Percentiles rank a stretch among this genome's conserved stretches.
phyloP scores from a whole-genome alignment of 2,888 invertebrate genomes.

The Hirudinaria manillensis region DNA sequence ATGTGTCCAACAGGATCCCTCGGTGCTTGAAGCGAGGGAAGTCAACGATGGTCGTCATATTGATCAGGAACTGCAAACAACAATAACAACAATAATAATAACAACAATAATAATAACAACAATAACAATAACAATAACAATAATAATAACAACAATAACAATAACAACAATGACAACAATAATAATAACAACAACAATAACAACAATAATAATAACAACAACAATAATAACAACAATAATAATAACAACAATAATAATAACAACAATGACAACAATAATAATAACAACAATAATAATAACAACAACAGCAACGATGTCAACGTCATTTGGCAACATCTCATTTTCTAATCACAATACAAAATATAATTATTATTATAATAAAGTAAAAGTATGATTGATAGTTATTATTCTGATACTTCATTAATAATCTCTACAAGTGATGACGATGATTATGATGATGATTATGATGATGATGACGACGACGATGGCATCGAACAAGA shows the following conservation, averaged over 20 bases:
- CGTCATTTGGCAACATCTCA: no score
- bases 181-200: constrained; percentile 44
- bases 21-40: constrained; percentile 50
- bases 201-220: background rate
- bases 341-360: no score
- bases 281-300: constrained; percentile 31
- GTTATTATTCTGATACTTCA: no score
- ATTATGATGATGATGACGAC: background rate
- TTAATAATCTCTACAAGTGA: no score
- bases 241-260: constrained; percentile 43
- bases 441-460: no score
- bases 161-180: constrained; percentile 47
- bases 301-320: no score
- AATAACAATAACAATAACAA: constrained; percentile 38
- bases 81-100: constrained; percentile 35
- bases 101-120: constrained; percentile 35
- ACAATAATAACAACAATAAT: constrained; percentile 13
- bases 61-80: constrained; percentile 44
- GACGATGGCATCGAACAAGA: background rate
- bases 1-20: constrained; percentile 51
- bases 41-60: constrained; percentile 47
- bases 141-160: constrained; percentile 32
- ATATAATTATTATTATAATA: no score
- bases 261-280: constrained; percentile 47
- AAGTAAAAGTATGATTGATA: no score